Conservation (phyloP, 2,797 vertebrate genomes). For the Ara ararauna region DNA sequence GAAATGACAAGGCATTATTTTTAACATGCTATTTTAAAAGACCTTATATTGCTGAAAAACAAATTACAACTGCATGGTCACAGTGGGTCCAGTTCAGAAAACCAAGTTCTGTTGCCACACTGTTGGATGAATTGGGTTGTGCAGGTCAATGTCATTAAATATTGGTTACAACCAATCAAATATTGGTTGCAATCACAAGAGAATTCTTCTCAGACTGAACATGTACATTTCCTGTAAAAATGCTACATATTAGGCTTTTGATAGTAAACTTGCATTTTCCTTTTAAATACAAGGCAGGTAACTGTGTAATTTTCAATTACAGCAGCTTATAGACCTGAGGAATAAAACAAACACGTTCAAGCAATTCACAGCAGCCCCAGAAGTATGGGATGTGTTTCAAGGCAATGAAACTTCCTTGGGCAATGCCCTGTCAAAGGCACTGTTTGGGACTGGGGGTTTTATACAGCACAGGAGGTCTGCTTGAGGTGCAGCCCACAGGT, state of each 20-base stretch:
- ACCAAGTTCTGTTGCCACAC: background rate
- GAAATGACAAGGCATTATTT: background rate
- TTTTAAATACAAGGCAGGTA: background rate
- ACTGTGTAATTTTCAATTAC: background rate
- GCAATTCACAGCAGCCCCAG: accelerated
- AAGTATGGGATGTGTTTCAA: background rate
- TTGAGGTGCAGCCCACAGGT: background rate
- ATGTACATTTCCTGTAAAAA: background rate
- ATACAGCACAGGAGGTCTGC: accelerated
- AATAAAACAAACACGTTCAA: background rate
- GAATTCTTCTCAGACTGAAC: background rate
- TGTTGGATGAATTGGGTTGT: background rate
- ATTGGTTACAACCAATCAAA: background rate
- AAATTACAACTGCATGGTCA: background rate
- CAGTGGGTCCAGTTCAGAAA: background rate
- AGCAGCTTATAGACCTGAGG: background rate
- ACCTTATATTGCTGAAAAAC: background rate
- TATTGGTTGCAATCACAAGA: accelerated
- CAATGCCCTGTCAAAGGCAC: background rate
- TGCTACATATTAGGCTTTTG: background rate
- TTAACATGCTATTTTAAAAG: background rate
- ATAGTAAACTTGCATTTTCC: background rate
- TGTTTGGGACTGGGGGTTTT: background rate
- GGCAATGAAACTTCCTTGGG: background rate
- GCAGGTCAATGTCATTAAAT: background rate